Conservation (phyloP, 2,113 vertebrate species). For the Coreoperca whiteheadi region DNA sequence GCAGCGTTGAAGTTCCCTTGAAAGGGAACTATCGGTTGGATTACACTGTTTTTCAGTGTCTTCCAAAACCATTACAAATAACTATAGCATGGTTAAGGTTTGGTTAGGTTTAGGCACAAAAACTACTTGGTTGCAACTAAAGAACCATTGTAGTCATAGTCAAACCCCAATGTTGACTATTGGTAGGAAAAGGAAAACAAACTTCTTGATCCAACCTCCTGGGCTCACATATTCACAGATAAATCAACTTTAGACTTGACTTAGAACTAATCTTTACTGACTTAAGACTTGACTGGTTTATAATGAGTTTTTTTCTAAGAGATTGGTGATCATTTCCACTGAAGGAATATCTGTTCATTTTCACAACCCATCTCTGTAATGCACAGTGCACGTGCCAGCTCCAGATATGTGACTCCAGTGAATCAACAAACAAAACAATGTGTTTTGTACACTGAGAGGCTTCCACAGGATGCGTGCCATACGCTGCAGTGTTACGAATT, state of each 20-base stretch:
- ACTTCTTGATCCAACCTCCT: too few relatives aligned
- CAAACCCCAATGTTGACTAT: too few relatives aligned
- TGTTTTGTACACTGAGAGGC: slow-evolving; percentile 13
- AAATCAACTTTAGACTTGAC: neutral
- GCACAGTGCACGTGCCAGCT: neutral
- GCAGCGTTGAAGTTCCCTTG: too few relatives aligned
- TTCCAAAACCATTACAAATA: too few relatives aligned
- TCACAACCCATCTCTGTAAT: neutral
- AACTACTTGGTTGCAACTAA: too few relatives aligned
- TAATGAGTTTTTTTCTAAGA: neutral
- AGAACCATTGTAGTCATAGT: too few relatives aligned
- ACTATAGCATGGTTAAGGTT: too few relatives aligned
- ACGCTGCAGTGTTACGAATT: slow-evolving; percentile 10
- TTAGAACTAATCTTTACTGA: neutral
- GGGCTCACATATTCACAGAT: too few relatives aligned
- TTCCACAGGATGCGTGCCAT: slow-evolving; percentile 13
- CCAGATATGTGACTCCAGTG: slow-evolving; percentile 17
- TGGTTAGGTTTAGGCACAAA: too few relatives aligned
- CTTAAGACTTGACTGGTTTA: neutral
- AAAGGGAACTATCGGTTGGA: too few relatives aligned
- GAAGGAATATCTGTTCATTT: neutral
- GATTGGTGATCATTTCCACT: neutral
- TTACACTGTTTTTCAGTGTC: neutral
- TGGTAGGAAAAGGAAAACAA: too few relatives aligned
- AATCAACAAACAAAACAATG: slow-evolving; percentile 18